Base-by-base conservation (phyloP, 1,140 invertebrate species). In the Penaeus chinensis region DNA sequence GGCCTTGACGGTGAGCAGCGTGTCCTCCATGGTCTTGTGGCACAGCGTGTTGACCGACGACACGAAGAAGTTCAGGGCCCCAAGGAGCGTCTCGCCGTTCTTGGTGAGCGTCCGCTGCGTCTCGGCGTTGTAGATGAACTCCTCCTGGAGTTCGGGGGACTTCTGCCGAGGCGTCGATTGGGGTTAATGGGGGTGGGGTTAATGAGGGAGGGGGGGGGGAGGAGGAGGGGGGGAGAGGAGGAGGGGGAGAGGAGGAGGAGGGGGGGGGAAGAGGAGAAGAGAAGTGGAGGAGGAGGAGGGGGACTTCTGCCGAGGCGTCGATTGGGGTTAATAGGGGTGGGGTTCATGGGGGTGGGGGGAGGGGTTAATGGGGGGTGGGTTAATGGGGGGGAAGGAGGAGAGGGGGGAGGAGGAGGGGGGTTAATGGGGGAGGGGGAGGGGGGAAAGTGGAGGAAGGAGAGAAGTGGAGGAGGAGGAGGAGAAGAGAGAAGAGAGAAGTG, bases 31-130 rank as follows among this genome's bases (percentile, higher is more conserved):
- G n/a, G n/a, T n/a, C n/a, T n/a, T n/a, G n/a, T n/a, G n/a, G n/a
- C n/a, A n/a, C n/a, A n/a, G n/a, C 63, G 98, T 99, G 92, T 97
- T 97, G 19, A 99, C 95, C 77, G 97, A 97, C 81, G 96, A 98
- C 91, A 97, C 97, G 93, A 99, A 99, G 93, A 98, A 98, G 93
- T 98, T 98, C 89, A 99, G 94, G 87, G 97, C 97, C 89, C 95
- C 95, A 90, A 98, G 93, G 69, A 99, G 93, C 86, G 96, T 95
- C 93, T 99, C 98, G 24, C 97, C 98, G 93, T 99, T 98, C 93
- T 97, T 98, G 47, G 96, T 97, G 65, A 99, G 93, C 91, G 96
- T 97, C 91, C 97, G 94, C 93, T 99, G 98, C 42, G 97, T 98
- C 93, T 98, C 97, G 60, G 97, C 96, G 93, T 99, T 99, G 91